Base-by-base conservation (phyloP, 1,140 invertebrate genomes). In the Cyclargus thomasi region DNA sequence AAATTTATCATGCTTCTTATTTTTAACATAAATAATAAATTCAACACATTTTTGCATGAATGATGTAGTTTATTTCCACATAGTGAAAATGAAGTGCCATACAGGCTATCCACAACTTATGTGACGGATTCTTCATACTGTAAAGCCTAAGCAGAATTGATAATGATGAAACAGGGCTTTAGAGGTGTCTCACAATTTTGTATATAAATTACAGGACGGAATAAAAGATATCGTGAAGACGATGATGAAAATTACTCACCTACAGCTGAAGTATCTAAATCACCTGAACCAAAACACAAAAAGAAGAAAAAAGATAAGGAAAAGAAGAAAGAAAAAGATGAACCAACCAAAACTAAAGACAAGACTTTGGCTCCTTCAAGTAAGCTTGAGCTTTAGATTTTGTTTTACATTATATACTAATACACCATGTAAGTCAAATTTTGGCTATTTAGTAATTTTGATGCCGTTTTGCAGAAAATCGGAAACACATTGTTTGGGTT, bases 231-330 rank as follows among this genome's bases (percentile, higher is more conserved):
- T 55, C 75, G 73, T 11, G 79, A 77, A 17, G 84, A 82, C 22
- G 79, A 74, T 20, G 77, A 85, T 18, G 70, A 73, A 1, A 76
- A 87, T 53, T 85, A 86, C 39, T 85, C 86, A 0, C 82, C 81
- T 35, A 78, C 80, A 17, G 79, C 82, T 8, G 83, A 84, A 7
- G 76, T 79, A 55, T 65, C 70, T 14, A 83, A 76, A 55, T 85
- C 84, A 11, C 85, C 88, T 16, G 88, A 90, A 67, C 71, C 75
- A 0, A 78, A 82, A 20, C 78, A 82, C 62, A 91, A 91, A 69
- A 91, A 91, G 74, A 90, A 89, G 64, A 91, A 91, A 75, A 86
- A 85, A 62, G 81, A 85, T 20, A 85, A 83, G 59, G 80, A 86
- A 14, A 83, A 80, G 64, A 80, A 87, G 22, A 83, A 81, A 59